Conservation (phyloP, 1,140 invertebrate species). For the Agrypnia vestita region DNA sequence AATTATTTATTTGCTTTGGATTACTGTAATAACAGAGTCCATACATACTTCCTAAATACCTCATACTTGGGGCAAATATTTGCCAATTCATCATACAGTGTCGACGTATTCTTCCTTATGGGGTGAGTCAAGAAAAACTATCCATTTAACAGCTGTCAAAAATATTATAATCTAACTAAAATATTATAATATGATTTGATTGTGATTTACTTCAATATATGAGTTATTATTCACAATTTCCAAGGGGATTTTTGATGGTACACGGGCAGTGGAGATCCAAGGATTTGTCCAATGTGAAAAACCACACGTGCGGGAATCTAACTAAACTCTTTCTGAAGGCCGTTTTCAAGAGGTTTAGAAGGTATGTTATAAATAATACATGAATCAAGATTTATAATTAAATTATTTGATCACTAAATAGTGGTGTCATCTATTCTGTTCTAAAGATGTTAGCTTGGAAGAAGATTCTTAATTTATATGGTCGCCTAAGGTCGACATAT, state of each 20-base stretch:
- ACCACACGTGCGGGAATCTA: neutral
- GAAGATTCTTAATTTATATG: no score
- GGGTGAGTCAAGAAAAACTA: neutral
- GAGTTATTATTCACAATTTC: neutral
- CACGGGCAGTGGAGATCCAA: constrained; percentile 3
- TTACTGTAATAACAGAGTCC: neutral
- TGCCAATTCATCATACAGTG: neutral
- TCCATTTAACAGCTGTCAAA: no score
- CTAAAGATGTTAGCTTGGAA: no score
- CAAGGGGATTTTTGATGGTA: constrained; percentile 36
- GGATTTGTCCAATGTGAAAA: neutral
- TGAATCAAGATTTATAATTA: neutral
- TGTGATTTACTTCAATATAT: neutral
- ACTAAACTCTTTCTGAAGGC: neutral
- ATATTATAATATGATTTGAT: neutral
- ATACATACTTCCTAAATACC: neutral
- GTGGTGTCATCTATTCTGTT: no score
- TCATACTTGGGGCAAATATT: neutral
- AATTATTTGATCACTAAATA: constrained; percentile 32
- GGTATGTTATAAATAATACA: neutral
- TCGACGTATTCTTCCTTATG: constrained; percentile 8
- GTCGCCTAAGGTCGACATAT: no score
- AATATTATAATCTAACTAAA: neutral
- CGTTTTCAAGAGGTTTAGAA: constrained; percentile 28
- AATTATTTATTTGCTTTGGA: constrained; percentile 1